Conservation (phyloP, 2,797 vertebrate genomes). For the Arnoldichthys spilopterus region DNA sequence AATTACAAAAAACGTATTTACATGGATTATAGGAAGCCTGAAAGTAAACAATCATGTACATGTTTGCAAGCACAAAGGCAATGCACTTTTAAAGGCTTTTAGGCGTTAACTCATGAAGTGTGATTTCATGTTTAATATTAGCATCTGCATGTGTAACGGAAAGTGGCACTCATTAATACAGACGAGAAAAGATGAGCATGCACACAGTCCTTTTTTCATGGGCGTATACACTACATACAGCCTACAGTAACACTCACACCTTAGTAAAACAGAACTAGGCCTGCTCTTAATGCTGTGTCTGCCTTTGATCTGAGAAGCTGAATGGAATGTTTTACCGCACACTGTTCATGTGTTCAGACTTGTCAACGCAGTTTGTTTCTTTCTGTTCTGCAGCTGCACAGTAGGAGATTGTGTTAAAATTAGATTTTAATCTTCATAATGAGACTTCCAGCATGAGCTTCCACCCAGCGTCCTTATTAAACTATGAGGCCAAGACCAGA, state of each 20-base stretch:
- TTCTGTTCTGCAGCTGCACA: slow-evolving; percentile 54
- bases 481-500: slow-evolving; percentile 10
- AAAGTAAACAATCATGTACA: too few species aligned
- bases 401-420: slow-evolving; percentile 53
- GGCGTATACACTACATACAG: too few species aligned
- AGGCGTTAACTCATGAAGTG: too few species aligned
- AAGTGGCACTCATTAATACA: too few species aligned
- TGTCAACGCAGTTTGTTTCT: slow-evolving; percentile 53
- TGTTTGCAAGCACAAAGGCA: too few species aligned
- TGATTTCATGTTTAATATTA: too few species aligned
- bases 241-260: not conserved
- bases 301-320: slow-evolving; percentile 56
- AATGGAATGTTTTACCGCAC: slow-evolving; percentile 48
- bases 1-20: too few species aligned
- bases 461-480: not conserved
- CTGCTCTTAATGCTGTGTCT: not conserved
- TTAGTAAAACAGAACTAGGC: not conserved
- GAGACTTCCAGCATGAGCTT: slow-evolving; percentile 58
- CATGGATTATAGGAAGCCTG: too few species aligned
- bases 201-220: not conserved
- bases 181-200: not conserved
- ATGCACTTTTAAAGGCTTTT: too few species aligned
- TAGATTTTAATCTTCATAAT: slow-evolving; percentile 68
- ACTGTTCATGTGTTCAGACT: slow-evolving; percentile 66
- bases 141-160: too few species aligned